Evolutionary conservation across 2,888 invertebrate species (phyloP).

Genomic region (Tupiocoris notatus): DNA sequence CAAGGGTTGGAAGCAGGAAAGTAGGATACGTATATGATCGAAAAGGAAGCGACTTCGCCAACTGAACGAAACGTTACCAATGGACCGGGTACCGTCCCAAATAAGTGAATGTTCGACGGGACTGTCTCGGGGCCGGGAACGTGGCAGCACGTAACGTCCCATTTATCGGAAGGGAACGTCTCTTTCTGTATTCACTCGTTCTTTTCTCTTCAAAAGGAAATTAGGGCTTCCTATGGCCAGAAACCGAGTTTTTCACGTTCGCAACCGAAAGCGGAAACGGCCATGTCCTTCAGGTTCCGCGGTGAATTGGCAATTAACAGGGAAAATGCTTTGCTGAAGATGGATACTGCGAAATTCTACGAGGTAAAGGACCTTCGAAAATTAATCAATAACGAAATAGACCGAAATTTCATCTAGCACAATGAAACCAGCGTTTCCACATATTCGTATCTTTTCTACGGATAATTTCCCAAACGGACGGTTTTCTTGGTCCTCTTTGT

Average conservation of each 20-base stretch:
- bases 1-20: not conserved
- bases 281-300: too few relatives aligned
- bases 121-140: constrained; percentile 32
- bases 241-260: constrained; percentile 10
- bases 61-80: not conserved
- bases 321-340: too few relatives aligned
- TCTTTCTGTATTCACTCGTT: constrained; percentile 38
- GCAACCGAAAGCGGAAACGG: not conserved
- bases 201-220: constrained; percentile 36
- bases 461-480: too few relatives aligned
- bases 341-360: too few relatives aligned
- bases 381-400: too few relatives aligned
- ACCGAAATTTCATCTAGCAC: too few relatives aligned
- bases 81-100: constrained; percentile 22
- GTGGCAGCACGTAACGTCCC: constrained; percentile 42
- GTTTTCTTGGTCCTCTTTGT: too few relatives aligned
- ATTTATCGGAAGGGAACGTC: constrained; percentile 35
- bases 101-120: constrained; percentile 42
- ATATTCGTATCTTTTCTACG: too few relatives aligned
- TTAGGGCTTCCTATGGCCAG: constrained; percentile 21
- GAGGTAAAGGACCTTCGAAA: too few relatives aligned
- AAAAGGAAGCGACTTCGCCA: not conserved
- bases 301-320: too few relatives aligned
- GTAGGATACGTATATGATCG: not conserved
- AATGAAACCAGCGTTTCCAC: too few relatives aligned